Evolutionary conservation across 1,140 invertebrate species (phyloP).

Genomic region (Pachypsylla venusta): DNA sequence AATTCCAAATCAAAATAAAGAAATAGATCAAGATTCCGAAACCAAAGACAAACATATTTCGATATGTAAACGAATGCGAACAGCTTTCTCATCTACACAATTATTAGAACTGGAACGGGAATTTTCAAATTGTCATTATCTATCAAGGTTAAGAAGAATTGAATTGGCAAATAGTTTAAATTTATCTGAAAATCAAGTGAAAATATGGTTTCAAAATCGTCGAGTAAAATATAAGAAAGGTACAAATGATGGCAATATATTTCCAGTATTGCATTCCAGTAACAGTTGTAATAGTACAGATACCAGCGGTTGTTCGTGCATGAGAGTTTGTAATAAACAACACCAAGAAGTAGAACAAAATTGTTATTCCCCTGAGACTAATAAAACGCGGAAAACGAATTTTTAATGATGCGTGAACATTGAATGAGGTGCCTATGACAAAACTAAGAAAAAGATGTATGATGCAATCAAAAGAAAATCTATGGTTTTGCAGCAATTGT

Average conservation of each 20-base stretch:
- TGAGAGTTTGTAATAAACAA: neutral
- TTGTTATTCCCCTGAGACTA: no score
- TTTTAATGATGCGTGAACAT: no score
- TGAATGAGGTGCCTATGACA: no score
- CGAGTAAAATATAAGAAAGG: slow-evolving; percentile 99
- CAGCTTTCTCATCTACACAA: slow-evolving; percentile 94
- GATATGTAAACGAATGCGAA: slow-evolving; percentile 25
- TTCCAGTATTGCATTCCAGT: neutral
- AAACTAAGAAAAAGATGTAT: no score
- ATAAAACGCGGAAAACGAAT: no score
- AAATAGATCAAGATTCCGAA: no score
- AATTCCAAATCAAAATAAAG: no score
- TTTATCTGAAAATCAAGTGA: slow-evolving; percentile 93
- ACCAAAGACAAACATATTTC: no score
- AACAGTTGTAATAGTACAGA: neutral
- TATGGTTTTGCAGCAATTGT: no score
- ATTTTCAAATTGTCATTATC: slow-evolving; percentile 98
- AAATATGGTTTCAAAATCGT: slow-evolving; percentile 99
- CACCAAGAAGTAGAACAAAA: no score
- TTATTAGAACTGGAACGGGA: slow-evolving; percentile 95
- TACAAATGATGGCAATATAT: slow-evolving; percentile 18
- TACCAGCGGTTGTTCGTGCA: neutral
- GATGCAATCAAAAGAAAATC: no score
- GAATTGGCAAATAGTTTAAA: slow-evolving; percentile 95
- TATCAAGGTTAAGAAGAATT: slow-evolving; percentile 91